phyloP scores from a whole-genome alignment of 2,113 vertebrate genomes.

The Elaphurus davidianus region DNA sequence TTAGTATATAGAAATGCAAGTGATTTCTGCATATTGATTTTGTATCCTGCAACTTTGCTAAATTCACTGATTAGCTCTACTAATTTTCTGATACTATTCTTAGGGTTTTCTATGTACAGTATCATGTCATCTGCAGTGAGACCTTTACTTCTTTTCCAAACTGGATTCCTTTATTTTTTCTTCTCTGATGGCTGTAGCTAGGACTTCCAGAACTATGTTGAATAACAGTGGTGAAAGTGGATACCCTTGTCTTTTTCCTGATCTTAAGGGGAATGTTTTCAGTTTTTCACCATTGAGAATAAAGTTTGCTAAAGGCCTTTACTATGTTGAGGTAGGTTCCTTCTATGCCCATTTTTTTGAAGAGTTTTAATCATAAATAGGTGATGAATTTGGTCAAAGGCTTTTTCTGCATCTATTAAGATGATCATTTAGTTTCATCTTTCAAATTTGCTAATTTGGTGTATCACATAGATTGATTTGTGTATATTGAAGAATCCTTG shows the following conservation, averaged over 20 bases:
- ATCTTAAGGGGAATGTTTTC: background rate
- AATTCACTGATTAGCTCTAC: background rate
- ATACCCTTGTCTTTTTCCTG: background rate
- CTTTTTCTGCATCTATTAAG: background rate
- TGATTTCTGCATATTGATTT: background rate
- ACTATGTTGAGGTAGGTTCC: background rate
- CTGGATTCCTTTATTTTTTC: background rate
- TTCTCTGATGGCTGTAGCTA: background rate
- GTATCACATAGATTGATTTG: background rate
- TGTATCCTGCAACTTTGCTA: background rate
- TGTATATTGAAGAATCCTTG: background rate
- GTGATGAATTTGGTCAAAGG: background rate
- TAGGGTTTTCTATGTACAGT: background rate
- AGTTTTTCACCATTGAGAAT: background rate
- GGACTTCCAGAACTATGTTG: background rate
- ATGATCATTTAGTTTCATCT: background rate
- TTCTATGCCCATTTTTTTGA: background rate
- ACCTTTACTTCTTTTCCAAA: background rate
- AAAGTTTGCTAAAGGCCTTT: background rate
- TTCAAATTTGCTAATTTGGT: background rate
- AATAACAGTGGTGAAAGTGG: background rate
- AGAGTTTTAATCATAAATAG: background rate
- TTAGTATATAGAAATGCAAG: background rate
- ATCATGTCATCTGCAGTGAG: background rate
- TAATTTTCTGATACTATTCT: background rate